Evolutionary conservation across 2,113 vertebrate species (phyloP).

Genomic region (Athene noctua): DNA sequence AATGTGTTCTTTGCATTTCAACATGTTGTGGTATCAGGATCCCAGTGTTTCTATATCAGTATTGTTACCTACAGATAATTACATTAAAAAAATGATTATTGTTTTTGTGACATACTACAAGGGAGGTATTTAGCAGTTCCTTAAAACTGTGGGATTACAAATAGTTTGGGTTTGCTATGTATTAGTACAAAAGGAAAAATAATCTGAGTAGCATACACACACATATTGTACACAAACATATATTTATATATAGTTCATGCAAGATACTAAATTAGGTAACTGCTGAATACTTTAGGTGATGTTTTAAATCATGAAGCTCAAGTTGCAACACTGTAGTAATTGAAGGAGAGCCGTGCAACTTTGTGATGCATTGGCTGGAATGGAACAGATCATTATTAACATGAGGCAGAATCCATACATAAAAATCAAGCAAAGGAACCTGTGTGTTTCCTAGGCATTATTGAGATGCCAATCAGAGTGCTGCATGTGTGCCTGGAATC

Average conservation of each 20-base stretch:
- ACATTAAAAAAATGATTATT: not conserved
- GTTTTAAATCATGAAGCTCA: not conserved
- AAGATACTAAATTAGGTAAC: not conserved
- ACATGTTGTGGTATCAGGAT: not conserved
- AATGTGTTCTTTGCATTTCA: not conserved
- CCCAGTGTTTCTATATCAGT: not conserved
- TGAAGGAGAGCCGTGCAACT: not conserved
- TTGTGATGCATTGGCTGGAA: not conserved
- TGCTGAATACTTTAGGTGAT: not conserved
- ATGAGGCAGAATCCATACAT: not conserved
- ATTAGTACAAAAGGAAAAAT: not conserved
- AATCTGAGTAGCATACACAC: not conserved
- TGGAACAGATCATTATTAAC: not conserved
- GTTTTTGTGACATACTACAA: not conserved
- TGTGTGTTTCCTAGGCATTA: not conserved
- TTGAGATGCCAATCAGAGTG: not conserved
- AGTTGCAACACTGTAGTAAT: not conserved
- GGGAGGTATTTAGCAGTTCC: not conserved
- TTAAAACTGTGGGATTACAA: not conserved
- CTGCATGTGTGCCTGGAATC: not conserved
- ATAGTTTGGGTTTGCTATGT: not conserved
- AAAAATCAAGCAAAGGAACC: not conserved
- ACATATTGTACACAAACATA: not conserved
- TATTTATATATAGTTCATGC: not conserved
- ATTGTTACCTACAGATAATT: not conserved